Conservation (phyloP, 2,888 invertebrate species). For the Hydrotaea cyrtoneurina region DNA sequence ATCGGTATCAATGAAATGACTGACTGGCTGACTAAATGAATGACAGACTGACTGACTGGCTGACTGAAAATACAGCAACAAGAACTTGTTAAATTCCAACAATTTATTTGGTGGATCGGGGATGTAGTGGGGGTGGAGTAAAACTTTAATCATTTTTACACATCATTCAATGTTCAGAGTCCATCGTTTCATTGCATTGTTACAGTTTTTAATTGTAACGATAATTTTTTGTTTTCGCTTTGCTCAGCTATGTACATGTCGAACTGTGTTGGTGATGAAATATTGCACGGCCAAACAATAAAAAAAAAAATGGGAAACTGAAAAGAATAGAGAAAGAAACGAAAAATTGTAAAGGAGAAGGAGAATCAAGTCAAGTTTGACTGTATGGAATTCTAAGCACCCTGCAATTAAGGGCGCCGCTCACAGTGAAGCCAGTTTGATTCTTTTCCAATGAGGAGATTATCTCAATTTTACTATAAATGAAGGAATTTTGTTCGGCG, state of each 20-base stretch:
- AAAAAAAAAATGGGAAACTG: too few relatives aligned
- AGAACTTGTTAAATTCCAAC: conserved; percentile 56
- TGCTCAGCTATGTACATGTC: neutral
- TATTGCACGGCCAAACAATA: neutral
- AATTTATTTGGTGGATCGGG: conserved; percentile 31
- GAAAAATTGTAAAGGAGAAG: neutral
- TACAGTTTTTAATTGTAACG: conserved; percentile 62
- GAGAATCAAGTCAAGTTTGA: neutral
- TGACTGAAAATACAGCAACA: neutral
- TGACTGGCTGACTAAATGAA: conserved; percentile 26
- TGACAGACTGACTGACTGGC: conserved; percentile 24
- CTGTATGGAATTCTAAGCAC: too few relatives aligned
- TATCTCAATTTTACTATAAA: too few relatives aligned
- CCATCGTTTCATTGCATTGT: conserved; percentile 34
- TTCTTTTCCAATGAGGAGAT: too few relatives aligned
- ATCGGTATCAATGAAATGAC: conserved; percentile 44
- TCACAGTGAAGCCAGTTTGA: too few relatives aligned
- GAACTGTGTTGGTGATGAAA: neutral
- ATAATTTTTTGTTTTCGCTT: conserved; percentile 23
- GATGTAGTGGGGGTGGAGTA: neutral
- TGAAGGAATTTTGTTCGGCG: too few relatives aligned
- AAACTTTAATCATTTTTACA: conserved; percentile 59
- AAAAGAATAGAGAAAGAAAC: too few relatives aligned
- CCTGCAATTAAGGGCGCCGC: too few relatives aligned
- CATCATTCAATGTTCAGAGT: conserved; percentile 14